Percentiles rank a stretch among this genome's conserved stretches.
phyloP scores from a whole-genome alignment of 2,888 invertebrate species.

The Xiphydria camelus region DNA sequence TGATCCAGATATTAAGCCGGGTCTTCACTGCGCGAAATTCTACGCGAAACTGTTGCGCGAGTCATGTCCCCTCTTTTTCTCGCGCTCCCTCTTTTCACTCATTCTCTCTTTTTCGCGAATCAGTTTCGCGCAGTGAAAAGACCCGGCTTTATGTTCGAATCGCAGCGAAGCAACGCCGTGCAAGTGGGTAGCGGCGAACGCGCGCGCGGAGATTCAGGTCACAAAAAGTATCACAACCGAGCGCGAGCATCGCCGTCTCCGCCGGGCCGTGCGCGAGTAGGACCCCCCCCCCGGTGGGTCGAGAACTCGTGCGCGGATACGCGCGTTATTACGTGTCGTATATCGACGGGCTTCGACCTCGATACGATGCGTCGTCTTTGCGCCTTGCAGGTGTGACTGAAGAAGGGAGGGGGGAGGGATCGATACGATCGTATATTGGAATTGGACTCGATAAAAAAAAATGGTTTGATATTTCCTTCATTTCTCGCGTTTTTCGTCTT shows the following conservation, averaged over 20 bases:
- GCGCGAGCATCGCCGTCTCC: neutral
- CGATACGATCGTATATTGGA: too few relatives aligned
- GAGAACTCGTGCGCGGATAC: neutral
- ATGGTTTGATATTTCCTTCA: neutral
- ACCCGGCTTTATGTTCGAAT: too few relatives aligned
- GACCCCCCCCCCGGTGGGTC: neutral
- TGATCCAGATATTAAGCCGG: too few relatives aligned
- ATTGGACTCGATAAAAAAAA: neutral
- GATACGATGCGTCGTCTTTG: neutral
- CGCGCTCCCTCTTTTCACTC: too few relatives aligned
- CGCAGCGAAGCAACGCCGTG: too few relatives aligned
- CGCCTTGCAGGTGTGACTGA: neutral
- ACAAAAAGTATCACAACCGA: constrained; percentile 49
- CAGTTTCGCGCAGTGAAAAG: too few relatives aligned
- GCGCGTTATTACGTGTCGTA: neutral
- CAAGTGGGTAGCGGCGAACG: constrained; percentile 32
- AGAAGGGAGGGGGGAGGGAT: neutral
- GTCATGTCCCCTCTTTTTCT: too few relatives aligned
- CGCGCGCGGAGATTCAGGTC: constrained; percentile 43
- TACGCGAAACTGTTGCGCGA: too few relatives aligned
- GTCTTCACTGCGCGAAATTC: too few relatives aligned
- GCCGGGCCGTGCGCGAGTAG: neutral
- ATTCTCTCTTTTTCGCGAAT: too few relatives aligned
- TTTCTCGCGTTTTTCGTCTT: too few relatives aligned
- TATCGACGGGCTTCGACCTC: constrained; percentile 2